Base-by-base conservation (phyloP, 2,888 invertebrate species). In the Fissipunctia ypsillon region DNA sequence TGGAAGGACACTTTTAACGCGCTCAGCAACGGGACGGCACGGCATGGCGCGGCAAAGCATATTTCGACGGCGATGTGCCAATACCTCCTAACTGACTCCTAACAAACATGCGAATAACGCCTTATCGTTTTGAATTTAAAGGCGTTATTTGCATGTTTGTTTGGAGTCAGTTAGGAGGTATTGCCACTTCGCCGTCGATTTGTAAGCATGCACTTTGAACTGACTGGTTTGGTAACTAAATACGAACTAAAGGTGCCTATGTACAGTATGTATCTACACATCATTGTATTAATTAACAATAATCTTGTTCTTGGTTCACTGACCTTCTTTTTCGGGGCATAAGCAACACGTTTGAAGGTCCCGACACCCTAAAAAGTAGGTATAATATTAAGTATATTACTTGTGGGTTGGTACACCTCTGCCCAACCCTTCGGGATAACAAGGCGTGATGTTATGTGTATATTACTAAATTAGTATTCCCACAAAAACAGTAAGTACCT, bases 301-400 rank as follows among this genome's bases (percentile, higher is more conserved):
- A 50, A 35, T 22, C 9, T 69, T 12, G n/a, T 10, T 59, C 16
- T 70, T n/a, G 12, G 12, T 77, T 25, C 10, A 71, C 45, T 71
- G 31, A 76, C 75, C 75, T 70, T 69, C 57, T 52, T 16, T 69
- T 38, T 78, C 71, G 6, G 59, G 31, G 52, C 78, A 76, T 31
- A 52, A 12, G 38, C 75, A 76, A 60, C 75, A 78, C 25, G 10
- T n/a, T 41, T 48, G 25, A 25, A 22, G 38, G 48, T 78, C 71
- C 38, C 59, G 78, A 71, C 78, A 60, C 59, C 52, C 78, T 76
- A 45, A 25, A 78, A 78, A 69, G 35, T 35, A 45, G 16, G 28
- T 19, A n/a, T n/a, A 69, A 28, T n/a, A 69, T 38, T 50, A 52
- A 28, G 25, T 41, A 4, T 59, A 60, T 10, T 41, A 19, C 10